Percentiles rank a stretch among this genome's conserved stretches.
Evolutionary conservation across 2,797 vertebrate species (phyloP).

Genomic region (Discoglossus pictus): DNA sequence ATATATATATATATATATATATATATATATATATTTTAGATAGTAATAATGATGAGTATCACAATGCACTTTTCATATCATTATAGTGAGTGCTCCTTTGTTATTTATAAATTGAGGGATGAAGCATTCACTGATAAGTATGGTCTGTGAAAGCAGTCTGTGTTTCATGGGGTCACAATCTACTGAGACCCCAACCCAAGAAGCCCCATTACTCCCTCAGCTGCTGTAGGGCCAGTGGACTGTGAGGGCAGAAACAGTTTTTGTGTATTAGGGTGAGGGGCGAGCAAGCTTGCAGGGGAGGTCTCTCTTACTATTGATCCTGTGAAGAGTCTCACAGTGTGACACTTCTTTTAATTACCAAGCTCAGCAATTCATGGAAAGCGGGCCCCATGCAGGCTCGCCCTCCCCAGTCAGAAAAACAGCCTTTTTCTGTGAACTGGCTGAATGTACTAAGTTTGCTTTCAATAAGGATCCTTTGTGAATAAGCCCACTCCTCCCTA

Average conservation of each 20-base stretch:
- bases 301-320: conserved; percentile 47
- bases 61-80: no score
- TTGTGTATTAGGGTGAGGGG: neutral
- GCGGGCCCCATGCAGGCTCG: conserved; percentile 30
- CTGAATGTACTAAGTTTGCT: conserved; percentile 57
- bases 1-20: no score
- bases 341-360: conserved; percentile 49
- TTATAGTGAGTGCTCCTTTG: no score
- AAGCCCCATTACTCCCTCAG: neutral
- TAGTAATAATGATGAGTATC: no score
- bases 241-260: neutral
- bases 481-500: conserved; percentile 45
- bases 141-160: conserved; percentile 18
- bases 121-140: no score
- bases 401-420: conserved; percentile 41
- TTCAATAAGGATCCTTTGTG: conserved; percentile 49
- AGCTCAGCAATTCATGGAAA: conserved; percentile 32
- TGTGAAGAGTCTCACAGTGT: conserved; percentile 46
- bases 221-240: fast-evolving
- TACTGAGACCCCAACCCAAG: neutral
- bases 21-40: no score
- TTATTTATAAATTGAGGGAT: no score
- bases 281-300: conserved; percentile 19
- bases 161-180: conserved; percentile 24
- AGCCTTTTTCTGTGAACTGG: conserved; percentile 33